Percentiles rank a stretch among this genome's conserved stretches.
These are phyloP conservation scores for Ischnus inquisitorius DNA, from an alignment of 2,888 invertebrate species.

Conservation along the genomic window DNA sequence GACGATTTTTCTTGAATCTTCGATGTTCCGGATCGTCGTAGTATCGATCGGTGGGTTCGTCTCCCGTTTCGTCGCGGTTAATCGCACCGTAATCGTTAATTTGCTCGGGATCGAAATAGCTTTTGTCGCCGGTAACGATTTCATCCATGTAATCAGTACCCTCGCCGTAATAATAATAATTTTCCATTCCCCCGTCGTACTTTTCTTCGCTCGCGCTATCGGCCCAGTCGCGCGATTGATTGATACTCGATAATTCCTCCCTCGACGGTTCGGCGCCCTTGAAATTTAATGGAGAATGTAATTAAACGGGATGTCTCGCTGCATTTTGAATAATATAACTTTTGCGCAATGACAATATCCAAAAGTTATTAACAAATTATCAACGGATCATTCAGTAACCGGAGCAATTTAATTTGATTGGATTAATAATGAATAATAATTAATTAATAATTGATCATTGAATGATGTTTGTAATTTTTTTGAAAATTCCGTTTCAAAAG, in stretches of 20 bases:
- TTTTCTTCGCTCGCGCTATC: constrained; percentile 21
- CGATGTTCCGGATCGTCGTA: constrained; percentile 52
- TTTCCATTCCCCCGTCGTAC: constrained; percentile 32
- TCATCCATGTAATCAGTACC: constrained; percentile 51
- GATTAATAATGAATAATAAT: too few species aligned
- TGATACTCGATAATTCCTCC: constrained; percentile 28
- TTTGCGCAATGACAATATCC: too few species aligned
- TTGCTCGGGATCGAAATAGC: constrained; percentile 28
- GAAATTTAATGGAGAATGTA: constrained; percentile 8
- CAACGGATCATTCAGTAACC: too few species aligned
- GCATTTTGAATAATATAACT: too few species aligned
- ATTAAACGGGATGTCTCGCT: too few species aligned
- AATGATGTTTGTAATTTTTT: too few species aligned
- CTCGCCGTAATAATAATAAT: constrained; percentile 60
- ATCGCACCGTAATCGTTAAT: constrained; percentile 30
- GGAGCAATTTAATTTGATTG: too few species aligned
- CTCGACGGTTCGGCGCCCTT: constrained; percentile 13
- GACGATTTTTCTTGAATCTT: constrained; percentile 59
- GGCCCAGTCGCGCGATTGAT: constrained; percentile 18
- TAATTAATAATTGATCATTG: too few species aligned
- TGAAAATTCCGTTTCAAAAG: too few species aligned
- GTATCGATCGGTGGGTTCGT: constrained; percentile 40
- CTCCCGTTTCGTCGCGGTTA: constrained; percentile 23
- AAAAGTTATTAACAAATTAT: too few species aligned
- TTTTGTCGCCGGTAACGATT: constrained; percentile 21